Evolutionary conservation across 2,888 invertebrate species (phyloP), one percentile per base, ranked within the genome.

Genomic region (Dinocampus coccinellae): DNA sequence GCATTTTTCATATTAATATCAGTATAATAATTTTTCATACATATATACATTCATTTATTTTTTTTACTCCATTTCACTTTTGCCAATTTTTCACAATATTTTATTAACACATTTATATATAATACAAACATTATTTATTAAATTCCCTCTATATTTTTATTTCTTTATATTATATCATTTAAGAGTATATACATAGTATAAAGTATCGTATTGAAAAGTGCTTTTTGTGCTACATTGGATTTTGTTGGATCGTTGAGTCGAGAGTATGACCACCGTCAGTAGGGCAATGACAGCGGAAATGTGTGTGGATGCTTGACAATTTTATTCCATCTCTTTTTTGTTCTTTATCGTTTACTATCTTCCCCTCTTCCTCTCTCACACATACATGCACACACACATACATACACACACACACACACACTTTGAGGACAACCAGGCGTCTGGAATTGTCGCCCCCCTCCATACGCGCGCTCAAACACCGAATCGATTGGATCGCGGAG

Each of bases 401-500:
- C 47, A n/a, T n/a, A n/a, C 24, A 39, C 24, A 13, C 36, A 4
- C 36, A 3, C 52, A 16, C 63, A n/a, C 47, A 29, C 42, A 39
- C 47, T 47, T 64, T 47, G 63, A 64, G 63, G 22, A 36, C 24
- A 55, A 57, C 55, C 57, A 66, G 66, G 55, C 66, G 66, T 66
- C 66, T 66, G 66, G 66, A 66, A 66, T 57, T 57, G 55, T 66
- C 55, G 57, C 39, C 66, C 66, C 66, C 55, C 66, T 55, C 16
- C 16, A 47, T 39, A 16, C 57, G 57, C 55, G 55, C 22, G 57
- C 55, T 36, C 53, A 57, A 66, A 66, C 75, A 78, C 76, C 70
- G 77, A 82, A 82, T 83, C 81, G 83, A 83, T 83, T 83, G 77
- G 79, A 77, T 81, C 76, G 76, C 69, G 77, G 78, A 82, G 81